Evolutionary conservation across 2,888 invertebrate genomes (phyloP).

Genomic region (Eupithecia dodoneata): DNA sequence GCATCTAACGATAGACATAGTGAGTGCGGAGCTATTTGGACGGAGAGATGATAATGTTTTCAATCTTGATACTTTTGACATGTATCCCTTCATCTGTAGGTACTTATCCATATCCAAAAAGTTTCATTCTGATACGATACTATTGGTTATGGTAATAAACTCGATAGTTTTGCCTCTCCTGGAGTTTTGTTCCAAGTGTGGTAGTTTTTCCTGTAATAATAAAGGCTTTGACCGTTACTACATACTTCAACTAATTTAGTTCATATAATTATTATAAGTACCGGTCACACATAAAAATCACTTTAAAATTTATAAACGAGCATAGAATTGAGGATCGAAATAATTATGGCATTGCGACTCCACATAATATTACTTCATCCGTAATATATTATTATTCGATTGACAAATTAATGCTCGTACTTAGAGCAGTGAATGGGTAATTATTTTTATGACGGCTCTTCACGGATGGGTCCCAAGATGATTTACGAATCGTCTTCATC

Average conservation of each 20-base stretch:
- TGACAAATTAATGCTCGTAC: conserved; percentile 13
- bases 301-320: conserved; percentile 11
- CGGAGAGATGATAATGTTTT: too few species aligned
- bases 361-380: not conserved
- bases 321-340: conserved; percentile 14
- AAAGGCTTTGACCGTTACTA: not conserved
- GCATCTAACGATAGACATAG: too few species aligned
- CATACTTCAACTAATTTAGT: not conserved
- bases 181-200: not conserved
- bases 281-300: not conserved
- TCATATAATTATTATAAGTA: not conserved
- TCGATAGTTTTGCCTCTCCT: not conserved
- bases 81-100: too few species aligned
- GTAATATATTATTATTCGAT: conserved; percentile 15
- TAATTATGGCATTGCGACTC: conserved; percentile 8
- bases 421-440: conserved; percentile 14
- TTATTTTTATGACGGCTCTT: conserved; percentile 12
- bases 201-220: not conserved
- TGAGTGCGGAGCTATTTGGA: too few species aligned
- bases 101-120: too few species aligned
- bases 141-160: too few species aligned
- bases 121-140: too few species aligned
- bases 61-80: too few species aligned
- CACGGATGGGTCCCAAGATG: not conserved
- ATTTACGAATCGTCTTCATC: conserved; percentile 11